Base-by-base conservation (phyloP, 2,888 invertebrate genomes). In the Hipparchia sbordonii region DNA sequence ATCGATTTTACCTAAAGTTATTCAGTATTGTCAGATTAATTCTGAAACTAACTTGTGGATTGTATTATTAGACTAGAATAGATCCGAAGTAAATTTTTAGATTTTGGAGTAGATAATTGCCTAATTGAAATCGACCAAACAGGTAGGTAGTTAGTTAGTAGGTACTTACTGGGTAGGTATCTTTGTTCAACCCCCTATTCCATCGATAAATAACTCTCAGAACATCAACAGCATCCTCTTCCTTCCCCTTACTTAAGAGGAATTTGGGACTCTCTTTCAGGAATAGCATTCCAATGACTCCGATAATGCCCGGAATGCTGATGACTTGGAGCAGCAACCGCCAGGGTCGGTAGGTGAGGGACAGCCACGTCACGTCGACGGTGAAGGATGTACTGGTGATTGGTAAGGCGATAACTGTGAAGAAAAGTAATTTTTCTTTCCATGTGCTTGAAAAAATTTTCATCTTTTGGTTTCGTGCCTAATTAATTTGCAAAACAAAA, bases 211-310 rank as follows among this genome's bases (percentile, higher is more conserved):
- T 92, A 7, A 70, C 72, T 52, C 77, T 83, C 56, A 93, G 77
- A 5, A 87, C 83, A 0, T 82, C 75, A 51, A 97, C 78, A 0
- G 97, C 95, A 68, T 95, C 93, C 0, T 94, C 89, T 0, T 94
- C 86, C 72, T 91, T 89, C 0, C 95, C 95, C 77, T 95, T 95
- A 57, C 95, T 95, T 3, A 96, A 90, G 61, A 96, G 89, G 82
- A 96, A 97, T 84, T 97, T 97, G 0, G 97, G 97, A 78, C 96
- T 97, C 84, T 97, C 97, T 0, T 96, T 95, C 70, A 96, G 87
- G 62, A 90, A 89, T 0, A 93, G 80, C 23, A 95, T 87, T 48
- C 94, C 91, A 0, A 95, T 9, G 0, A 95, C 93, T 0, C 96
- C 95, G 0, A 96, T 56, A 0, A 96, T 80, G 65, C 96, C 95